These are phyloP conservation scores for Oopsacas minuta DNA, from an alignment of 37 sponge, comb jelly and placozoan genomes.

Conservation along the genomic window DNA sequence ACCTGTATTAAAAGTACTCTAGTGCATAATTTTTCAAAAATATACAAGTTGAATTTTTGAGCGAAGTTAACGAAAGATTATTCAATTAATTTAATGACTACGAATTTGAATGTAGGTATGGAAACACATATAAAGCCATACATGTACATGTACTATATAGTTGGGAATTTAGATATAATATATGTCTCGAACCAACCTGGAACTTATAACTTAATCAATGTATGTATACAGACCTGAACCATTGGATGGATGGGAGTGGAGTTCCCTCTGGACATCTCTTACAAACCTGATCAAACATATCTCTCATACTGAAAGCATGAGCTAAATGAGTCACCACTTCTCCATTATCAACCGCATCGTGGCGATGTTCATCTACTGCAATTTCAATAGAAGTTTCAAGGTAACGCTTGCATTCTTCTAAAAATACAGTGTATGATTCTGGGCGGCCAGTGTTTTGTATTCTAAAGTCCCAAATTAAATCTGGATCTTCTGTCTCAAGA, in stretches of 20 bases:
- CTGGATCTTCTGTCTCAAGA: slow-evolving; percentile 25
- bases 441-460: neutral
- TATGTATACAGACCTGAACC: slow-evolving; percentile 23
- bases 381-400: neutral
- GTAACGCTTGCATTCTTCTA: slow-evolving; percentile 21
- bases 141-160: too few species aligned
- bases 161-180: neutral
- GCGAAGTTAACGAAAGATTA: too few species aligned
- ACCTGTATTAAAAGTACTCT: neutral
- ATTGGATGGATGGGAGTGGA: slow-evolving; percentile 18
- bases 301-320: slow-evolving; percentile 36
- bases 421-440: neutral
- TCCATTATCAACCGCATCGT: neutral
- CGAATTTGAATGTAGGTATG: too few species aligned
- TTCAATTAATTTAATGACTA: too few species aligned
- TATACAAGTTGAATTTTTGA: too few species aligned
- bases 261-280: slow-evolving; percentile 26
- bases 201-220: too few species aligned
- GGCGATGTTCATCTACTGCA: slow-evolving; percentile 21
- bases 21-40: too few species aligned
- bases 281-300: slow-evolving; percentile 31
- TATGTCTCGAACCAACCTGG: too few species aligned
- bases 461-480: slow-evolving; percentile 23
- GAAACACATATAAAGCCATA: too few species aligned
- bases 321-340: slow-evolving; percentile 36